phyloP scores from a whole-genome alignment of 1,140 invertebrate genomes.

The Pseudachorutes palmiensis region DNA sequence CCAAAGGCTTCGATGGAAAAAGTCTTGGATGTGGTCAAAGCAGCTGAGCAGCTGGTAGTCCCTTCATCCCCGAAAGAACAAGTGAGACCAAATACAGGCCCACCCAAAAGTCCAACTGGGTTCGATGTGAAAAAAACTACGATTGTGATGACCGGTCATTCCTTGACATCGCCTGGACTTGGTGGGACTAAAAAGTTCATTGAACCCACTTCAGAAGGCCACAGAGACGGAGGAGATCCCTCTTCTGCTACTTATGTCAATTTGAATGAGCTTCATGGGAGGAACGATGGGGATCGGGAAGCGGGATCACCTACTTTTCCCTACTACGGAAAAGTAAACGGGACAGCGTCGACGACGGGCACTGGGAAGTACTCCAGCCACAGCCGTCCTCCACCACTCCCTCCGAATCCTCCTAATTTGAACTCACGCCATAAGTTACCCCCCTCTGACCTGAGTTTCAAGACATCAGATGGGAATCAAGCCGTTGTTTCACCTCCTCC shows the following conservation, averaged over 20 bases:
- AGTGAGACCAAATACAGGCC: slow-evolving; percentile 38
- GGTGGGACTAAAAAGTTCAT: slow-evolving; percentile 32
- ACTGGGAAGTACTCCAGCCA: neutral
- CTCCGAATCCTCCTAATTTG: slow-evolving; percentile 9
- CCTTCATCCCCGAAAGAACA: slow-evolving; percentile 45
- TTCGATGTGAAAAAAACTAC: slow-evolving; percentile 70
- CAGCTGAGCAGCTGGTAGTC: slow-evolving; percentile 71
- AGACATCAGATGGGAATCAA: slow-evolving; percentile 23
- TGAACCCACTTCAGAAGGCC: neutral
- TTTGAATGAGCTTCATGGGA: slow-evolving; percentile 27
- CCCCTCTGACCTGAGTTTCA: slow-evolving; percentile 30
- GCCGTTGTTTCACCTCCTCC: slow-evolving; percentile 22
- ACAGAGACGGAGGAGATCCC: slow-evolving; percentile 16
- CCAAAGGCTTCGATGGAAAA: slow-evolving; percentile 41
- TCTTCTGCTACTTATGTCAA: slow-evolving; percentile 33
- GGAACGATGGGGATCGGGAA: neutral
- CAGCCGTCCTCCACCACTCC: neutral
- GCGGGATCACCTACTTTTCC: neutral
- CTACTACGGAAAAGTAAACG: neutral
- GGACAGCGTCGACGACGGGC: neutral
- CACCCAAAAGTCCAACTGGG: slow-evolving; percentile 33
- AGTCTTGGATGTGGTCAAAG: slow-evolving; percentile 79
- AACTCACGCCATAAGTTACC: slow-evolving; percentile 18
- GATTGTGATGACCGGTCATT: slow-evolving; percentile 89
- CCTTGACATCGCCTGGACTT: slow-evolving; percentile 50